These are phyloP conservation scores for Eubucco bourcierii DNA, from an alignment of 2,113 vertebrate genomes.

Conservation along the genomic window DNA sequence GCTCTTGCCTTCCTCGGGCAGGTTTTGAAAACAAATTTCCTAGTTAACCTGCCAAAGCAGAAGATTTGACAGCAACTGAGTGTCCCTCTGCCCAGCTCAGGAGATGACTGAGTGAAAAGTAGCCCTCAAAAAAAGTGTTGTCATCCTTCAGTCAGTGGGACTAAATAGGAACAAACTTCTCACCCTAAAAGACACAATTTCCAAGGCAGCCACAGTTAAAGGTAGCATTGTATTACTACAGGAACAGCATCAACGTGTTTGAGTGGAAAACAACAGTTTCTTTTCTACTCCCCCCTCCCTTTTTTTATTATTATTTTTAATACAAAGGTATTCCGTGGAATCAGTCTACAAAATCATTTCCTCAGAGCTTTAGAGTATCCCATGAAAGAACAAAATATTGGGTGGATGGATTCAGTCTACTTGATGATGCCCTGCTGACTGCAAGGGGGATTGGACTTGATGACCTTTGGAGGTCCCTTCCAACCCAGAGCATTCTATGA, in stretches of 20 bases:
- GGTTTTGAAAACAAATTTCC: constrained; percentile 18
- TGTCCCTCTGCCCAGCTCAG: constrained; percentile 7
- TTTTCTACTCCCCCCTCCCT: background rate
- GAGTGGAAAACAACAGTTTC: background rate
- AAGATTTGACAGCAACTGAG: background rate
- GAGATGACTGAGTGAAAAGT: constrained; percentile 52
- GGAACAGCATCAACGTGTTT: background rate
- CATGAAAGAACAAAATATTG: background rate
- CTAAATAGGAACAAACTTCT: constrained; percentile 31
- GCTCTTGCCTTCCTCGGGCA: background rate
- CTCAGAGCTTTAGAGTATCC: background rate
- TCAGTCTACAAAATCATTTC: background rate
- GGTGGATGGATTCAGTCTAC: too few relatives aligned
- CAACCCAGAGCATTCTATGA: too few relatives aligned
- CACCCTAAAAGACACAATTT: background rate
- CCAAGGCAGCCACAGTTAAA: background rate
- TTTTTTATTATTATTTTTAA: background rate
- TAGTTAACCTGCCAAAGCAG: constrained; percentile 39
- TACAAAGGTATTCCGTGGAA: background rate
- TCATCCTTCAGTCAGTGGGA: constrained; percentile 5
- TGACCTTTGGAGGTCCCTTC: too few relatives aligned
- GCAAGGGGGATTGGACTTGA: too few relatives aligned
- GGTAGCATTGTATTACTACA: background rate
- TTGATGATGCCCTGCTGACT: too few relatives aligned
- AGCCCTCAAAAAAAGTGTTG: background rate